Evolutionary conservation across 2,797 vertebrate species (phyloP).

Genomic region (Cyprinella venusta): DNA sequence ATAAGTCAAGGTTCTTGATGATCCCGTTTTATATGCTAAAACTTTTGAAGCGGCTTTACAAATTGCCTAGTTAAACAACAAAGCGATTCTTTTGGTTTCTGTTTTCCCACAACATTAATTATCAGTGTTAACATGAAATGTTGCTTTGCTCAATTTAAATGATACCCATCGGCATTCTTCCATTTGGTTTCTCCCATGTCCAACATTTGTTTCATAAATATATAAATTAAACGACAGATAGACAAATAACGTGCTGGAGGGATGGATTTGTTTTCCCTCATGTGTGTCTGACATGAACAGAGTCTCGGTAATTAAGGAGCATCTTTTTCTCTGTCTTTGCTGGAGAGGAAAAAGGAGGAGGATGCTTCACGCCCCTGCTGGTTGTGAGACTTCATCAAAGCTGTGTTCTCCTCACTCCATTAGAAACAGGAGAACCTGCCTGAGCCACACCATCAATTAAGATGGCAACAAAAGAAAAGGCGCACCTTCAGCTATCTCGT

Average conservation of each 20-base stretch:
- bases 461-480: conserved; percentile 68
- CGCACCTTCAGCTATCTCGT: conserved; percentile 69
- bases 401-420: conserved; percentile 56
- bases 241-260: conserved; percentile 52
- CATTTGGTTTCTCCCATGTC: conserved; percentile 17
- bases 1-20: background rate
- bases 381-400: conserved; percentile 58
- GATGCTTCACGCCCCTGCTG: conserved; percentile 38
- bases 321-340: conserved; percentile 48
- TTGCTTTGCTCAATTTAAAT: conserved; percentile 42
- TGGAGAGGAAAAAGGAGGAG: conserved; percentile 47
- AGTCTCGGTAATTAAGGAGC: conserved; percentile 61
- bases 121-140: conserved; percentile 51
- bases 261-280: conserved; percentile 61
- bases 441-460: conserved; percentile 63
- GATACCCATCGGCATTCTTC: conserved; percentile 33
- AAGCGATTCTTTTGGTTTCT: conserved; percentile 30
- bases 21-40: background rate
- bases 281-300: conserved; percentile 56
- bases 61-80: conserved; percentile 37
- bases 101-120: conserved; percentile 58
- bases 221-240: conserved; percentile 49
- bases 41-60: conserved; percentile 23
- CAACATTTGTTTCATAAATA: conserved; percentile 53
- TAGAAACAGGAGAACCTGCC: conserved; percentile 65